Evolutionary conservation across 2,797 vertebrate genomes (phyloP).

Genomic region (Margarornis squamiger): DNA sequence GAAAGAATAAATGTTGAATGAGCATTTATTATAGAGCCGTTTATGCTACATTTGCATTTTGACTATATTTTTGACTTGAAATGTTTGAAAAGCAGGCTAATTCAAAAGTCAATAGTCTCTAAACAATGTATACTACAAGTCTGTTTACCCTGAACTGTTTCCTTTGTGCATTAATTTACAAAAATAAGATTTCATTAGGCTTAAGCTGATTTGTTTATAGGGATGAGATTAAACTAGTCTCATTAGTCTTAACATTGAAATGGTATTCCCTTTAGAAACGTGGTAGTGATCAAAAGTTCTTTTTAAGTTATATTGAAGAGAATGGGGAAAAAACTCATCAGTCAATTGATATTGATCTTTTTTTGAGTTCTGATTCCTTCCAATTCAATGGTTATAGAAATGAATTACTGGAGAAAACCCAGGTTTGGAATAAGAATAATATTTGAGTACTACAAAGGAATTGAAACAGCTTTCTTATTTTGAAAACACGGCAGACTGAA

Average conservation of each 20-base stretch:
- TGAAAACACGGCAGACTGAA: background rate
- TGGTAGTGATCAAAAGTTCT: slow-evolving; percentile 24
- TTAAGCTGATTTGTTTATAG: slow-evolving; percentile 63
- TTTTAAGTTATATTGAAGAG: background rate
- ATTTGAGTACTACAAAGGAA: background rate
- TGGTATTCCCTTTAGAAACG: slow-evolving; percentile 44
- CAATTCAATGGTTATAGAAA: background rate
- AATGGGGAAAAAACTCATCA: background rate
- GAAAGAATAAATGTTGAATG: slow-evolving; percentile 90
- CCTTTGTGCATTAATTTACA: slow-evolving; percentile 66
- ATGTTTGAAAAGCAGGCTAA: slow-evolving; percentile 74
- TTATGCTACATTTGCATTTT: slow-evolving; percentile 85
- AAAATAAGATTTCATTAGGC: slow-evolving; percentile 69
- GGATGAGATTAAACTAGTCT: slow-evolving; percentile 60
- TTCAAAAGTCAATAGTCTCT: slow-evolving; percentile 76
- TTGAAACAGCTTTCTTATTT: background rate
- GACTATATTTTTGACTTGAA: slow-evolving; percentile 71
- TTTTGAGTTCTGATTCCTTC: background rate
- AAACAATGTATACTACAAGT: slow-evolving; percentile 69
- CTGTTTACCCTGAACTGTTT: slow-evolving; percentile 71
- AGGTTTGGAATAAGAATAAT: background rate
- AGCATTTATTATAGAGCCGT: slow-evolving; percentile 86
- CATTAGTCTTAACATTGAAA: slow-evolving; percentile 22
- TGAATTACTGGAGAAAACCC: background rate
- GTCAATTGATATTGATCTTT: background rate